Evolutionary conservation across 2,113 vertebrate species (phyloP).

Genomic region (Rhombomys opimus): DNA sequence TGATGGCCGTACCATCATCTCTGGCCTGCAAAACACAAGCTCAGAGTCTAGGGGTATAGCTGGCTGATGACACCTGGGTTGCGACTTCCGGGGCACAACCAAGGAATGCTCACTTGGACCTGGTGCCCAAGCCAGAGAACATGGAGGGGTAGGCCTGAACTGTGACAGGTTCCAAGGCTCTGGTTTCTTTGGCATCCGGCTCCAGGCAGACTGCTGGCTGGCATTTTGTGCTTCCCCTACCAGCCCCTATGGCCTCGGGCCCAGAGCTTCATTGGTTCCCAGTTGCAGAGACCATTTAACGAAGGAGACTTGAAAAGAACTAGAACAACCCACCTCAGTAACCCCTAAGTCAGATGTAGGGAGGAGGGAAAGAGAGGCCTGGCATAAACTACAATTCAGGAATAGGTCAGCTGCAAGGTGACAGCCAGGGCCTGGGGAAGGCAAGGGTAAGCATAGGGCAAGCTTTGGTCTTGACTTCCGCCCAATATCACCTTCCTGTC

Average conservation of each 20-base stretch:
- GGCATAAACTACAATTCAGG: not conserved
- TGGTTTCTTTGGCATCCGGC: slow-evolving; percentile 36
- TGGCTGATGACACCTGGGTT: not conserved
- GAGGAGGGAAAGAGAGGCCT: not conserved
- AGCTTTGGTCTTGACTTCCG: not conserved
- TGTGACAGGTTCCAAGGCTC: slow-evolving; percentile 25
- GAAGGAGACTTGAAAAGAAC: slow-evolving; percentile 60
- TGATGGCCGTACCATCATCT: not conserved
- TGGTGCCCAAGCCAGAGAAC: not conserved
- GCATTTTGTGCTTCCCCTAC: slow-evolving; percentile 21
- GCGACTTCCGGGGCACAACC: not conserved
- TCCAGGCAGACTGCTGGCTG: slow-evolving; percentile 60
- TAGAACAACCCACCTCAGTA: slow-evolving; percentile 60
- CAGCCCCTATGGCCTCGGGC: not conserved
- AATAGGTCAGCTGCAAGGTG: not conserved
- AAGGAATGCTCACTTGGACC: not conserved
- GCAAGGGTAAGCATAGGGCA: not conserved
- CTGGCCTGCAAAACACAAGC: not conserved
- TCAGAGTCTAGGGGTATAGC: not conserved
- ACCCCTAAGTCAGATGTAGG: slow-evolving; percentile 30
- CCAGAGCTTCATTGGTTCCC: not conserved
- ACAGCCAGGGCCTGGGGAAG: not conserved
- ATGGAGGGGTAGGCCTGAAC: not conserved
- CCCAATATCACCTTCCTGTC: not conserved
- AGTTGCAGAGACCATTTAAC: not conserved